phyloP scores from a whole-genome alignment of 2,888 invertebrate species.

The Andrena bucephala region DNA sequence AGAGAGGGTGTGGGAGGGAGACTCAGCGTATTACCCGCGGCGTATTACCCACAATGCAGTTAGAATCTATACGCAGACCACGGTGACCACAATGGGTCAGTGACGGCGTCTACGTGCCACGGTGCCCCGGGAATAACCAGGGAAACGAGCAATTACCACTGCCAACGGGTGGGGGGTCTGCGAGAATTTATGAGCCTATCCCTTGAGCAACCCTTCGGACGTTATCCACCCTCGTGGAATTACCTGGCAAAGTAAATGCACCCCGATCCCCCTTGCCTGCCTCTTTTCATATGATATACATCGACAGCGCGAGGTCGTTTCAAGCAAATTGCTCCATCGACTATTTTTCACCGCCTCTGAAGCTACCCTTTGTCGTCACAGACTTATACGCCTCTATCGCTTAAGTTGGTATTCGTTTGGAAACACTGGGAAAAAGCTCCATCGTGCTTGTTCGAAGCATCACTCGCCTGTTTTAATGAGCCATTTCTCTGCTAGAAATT shows the following conservation, averaged over 20 bases:
- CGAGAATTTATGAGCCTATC: constrained; percentile 64
- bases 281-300: constrained; percentile 39
- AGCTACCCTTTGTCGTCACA: neutral
- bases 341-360: neutral
- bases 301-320: constrained; percentile 10
- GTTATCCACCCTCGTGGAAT: constrained; percentile 54
- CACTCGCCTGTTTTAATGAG: no score
- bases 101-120: constrained; percentile 55
- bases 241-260: constrained; percentile 41
- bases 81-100: constrained; percentile 70
- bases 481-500: no score
- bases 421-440: no score
- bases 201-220: constrained; percentile 62
- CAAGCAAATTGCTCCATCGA: neutral
- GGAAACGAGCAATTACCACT: constrained; percentile 71
- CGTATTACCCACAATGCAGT: constrained; percentile 74
- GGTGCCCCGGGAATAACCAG: constrained; percentile 52
- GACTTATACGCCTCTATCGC: no score
- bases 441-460: no score
- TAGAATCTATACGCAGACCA: constrained; percentile 69
- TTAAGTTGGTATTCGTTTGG: no score
- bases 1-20: neutral
- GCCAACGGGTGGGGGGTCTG: constrained; percentile 23
- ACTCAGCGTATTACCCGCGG: constrained; percentile 64
- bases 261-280: neutral